Evolutionary conservation across 1,140 invertebrate species (phyloP).

Genomic region (Bombus balteatus): DNA sequence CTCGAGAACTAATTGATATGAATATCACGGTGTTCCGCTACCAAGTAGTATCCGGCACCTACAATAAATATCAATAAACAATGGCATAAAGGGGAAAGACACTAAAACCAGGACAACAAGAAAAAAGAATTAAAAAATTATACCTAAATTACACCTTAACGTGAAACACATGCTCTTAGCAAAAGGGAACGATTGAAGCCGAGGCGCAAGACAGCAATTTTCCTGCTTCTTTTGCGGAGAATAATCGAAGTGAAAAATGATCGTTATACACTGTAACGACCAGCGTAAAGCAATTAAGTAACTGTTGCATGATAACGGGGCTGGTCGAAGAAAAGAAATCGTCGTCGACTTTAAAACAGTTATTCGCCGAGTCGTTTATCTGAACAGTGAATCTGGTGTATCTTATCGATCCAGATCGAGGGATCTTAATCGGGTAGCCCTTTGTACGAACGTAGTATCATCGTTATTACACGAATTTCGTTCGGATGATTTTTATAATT

Average conservation of each 20-base stretch:
- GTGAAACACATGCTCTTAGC: too few species aligned
- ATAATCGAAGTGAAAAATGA: background rate
- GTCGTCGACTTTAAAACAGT: background rate
- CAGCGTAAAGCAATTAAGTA: background rate
- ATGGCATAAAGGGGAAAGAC: background rate
- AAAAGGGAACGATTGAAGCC: too few species aligned
- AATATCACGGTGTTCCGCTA: background rate
- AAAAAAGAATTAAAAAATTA: background rate
- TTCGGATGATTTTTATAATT: constrained; percentile 8
- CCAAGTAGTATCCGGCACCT: background rate
- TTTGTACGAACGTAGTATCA: background rate
- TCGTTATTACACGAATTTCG: constrained; percentile 27
- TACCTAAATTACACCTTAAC: background rate
- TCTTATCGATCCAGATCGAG: background rate
- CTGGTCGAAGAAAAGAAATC: background rate
- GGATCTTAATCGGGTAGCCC: background rate
- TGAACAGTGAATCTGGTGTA: background rate
- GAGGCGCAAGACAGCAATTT: background rate
- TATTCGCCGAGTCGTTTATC: background rate
- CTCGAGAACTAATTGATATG: background rate
- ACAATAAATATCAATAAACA: background rate
- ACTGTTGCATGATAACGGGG: background rate
- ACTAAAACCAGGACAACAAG: too few species aligned
- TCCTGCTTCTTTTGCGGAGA: too few species aligned
- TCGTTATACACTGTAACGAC: background rate